Evolutionary conservation across 2,797 vertebrate genomes (phyloP).

Genomic region (Sciurus carolinensis): DNA sequence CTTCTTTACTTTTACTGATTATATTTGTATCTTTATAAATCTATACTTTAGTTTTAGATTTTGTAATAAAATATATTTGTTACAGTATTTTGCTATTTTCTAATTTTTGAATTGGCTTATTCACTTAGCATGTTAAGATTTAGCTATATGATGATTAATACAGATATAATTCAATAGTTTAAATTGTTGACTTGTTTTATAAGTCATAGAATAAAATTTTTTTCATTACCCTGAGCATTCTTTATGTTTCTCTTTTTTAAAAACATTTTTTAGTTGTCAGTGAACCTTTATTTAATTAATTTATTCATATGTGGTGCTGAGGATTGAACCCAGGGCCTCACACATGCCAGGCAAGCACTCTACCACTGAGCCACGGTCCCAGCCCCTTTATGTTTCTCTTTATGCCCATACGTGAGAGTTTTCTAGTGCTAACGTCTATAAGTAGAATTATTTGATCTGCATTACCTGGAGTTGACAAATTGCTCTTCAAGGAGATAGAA

Average conservation of each 20-base stretch:
- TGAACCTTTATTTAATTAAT: no score
- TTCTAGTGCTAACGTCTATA: background rate
- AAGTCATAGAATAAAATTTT: background rate
- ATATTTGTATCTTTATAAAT: background rate
- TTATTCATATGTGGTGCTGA: no score
- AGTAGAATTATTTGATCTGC: background rate
- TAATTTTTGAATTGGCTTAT: background rate
- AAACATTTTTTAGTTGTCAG: no score
- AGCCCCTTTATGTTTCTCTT: background rate
- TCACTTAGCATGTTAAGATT: background rate
- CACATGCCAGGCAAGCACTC: no score
- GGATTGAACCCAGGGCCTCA: no score
- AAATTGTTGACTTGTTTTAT: background rate
- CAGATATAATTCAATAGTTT: background rate
- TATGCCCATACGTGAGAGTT: background rate
- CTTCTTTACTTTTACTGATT: background rate
- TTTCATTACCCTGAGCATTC: background rate
- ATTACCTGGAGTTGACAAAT: background rate
- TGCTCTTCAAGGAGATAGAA: background rate
- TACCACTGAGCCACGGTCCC: no score
- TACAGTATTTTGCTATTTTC: background rate
- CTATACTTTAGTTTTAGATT: background rate
- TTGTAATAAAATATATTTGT: background rate
- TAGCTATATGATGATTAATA: background rate
- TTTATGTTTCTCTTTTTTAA: background rate